phyloP scores from a whole-genome alignment of 2,888 invertebrate genomes.

The Epiblema foenella region DNA sequence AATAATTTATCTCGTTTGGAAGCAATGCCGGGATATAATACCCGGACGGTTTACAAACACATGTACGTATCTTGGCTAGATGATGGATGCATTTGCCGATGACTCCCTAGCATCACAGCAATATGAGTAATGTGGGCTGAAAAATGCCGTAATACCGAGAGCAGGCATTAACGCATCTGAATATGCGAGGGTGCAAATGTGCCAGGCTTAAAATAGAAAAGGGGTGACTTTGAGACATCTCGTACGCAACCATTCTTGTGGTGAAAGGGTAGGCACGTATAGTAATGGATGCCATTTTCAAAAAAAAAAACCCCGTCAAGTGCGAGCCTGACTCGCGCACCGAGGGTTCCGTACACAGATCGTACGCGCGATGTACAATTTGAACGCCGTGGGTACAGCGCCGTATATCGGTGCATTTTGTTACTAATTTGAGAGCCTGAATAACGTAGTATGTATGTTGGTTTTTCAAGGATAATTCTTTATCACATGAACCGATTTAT shows the following conservation, averaged over 20 bases:
- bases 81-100: slow-evolving; percentile 41
- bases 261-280: slow-evolving; percentile 48
- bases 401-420: too few species aligned
- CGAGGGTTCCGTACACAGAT: too few species aligned
- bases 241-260: slow-evolving; percentile 58
- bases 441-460: too few species aligned
- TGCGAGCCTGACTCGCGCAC: too few species aligned
- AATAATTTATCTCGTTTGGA: too few species aligned
- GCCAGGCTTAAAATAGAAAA: slow-evolving; percentile 66
- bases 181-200: slow-evolving; percentile 76
- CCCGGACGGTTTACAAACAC: neutral
- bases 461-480: too few species aligned
- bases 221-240: slow-evolving; percentile 61
- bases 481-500: too few species aligned
- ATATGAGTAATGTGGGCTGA: slow-evolving; percentile 69
- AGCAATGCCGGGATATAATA: too few species aligned
- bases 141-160: slow-evolving; percentile 70
- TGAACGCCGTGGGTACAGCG: too few species aligned
- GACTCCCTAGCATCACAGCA: slow-evolving; percentile 52
- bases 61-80: slow-evolving; percentile 2
- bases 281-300: slow-evolving; percentile 33
- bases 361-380: too few species aligned
- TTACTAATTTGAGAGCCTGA: too few species aligned
- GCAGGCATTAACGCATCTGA: slow-evolving; percentile 73
- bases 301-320: too few species aligned